These are phyloP conservation scores for Percopsis omiscomaycus DNA, from an alignment of 2,797 vertebrate species.

Conservation along the genomic window DNA sequence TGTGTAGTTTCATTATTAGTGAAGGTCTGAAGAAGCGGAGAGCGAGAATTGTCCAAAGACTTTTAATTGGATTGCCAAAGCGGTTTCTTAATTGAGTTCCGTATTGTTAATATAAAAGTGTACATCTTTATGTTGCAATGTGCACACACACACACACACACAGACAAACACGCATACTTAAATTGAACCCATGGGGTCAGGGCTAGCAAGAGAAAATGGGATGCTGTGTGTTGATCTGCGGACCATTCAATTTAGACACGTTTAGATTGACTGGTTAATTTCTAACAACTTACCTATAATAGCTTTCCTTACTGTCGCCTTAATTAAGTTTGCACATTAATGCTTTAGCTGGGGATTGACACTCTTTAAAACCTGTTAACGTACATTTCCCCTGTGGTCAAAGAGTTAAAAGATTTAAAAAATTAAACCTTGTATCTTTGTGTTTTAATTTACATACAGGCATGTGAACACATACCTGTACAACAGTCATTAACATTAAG, in stretches of 20 bases:
- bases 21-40: conserved; percentile 36
- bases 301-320: conserved; percentile 84
- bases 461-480: too few relatives aligned
- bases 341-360: conserved; percentile 64
- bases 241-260: conserved; percentile 81
- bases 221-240: conserved; percentile 75
- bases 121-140: conserved; percentile 75
- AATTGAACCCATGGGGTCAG: conserved; percentile 84
- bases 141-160: conserved; percentile 45
- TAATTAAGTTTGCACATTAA: conserved; percentile 93
- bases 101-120: conserved; percentile 77
- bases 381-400: conserved; percentile 86
- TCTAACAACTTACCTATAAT: conserved; percentile 78
- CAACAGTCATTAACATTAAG: too few relatives aligned
- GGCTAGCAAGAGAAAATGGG: conserved; percentile 77
- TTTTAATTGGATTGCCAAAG: conserved; percentile 85
- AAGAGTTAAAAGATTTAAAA: conserved; percentile 43
- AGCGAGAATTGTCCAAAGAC: conserved; percentile 81
- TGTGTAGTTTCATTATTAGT: conserved; percentile 68
- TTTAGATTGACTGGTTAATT: conserved; percentile 87
- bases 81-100: conserved; percentile 81
- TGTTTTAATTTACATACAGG: neutral
- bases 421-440: neutral
- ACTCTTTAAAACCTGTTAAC: conserved; percentile 81
- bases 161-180: conserved; percentile 56